Evolutionary conservation across 2,888 invertebrate genomes (phyloP).

Genomic region (Ornithoptera alexandrae): DNA sequence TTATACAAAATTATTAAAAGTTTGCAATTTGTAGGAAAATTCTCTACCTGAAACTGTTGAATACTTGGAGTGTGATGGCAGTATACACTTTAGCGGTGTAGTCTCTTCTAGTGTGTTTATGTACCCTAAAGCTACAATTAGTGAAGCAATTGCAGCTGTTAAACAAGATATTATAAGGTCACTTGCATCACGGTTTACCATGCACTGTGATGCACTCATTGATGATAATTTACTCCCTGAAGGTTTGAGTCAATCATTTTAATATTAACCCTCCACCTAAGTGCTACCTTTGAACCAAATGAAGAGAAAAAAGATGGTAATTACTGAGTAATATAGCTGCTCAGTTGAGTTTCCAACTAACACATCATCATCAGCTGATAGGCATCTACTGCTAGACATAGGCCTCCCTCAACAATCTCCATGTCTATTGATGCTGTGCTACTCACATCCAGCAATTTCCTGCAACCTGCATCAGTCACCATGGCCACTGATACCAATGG

Average conservation of each 20-base stretch:
- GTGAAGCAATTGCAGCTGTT: constrained; percentile 85
- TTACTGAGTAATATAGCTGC: no score
- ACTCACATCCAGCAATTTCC: no score
- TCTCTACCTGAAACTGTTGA: constrained; percentile 70
- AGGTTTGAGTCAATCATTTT: constrained; percentile 63
- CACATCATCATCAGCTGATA: no score
- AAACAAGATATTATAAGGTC: constrained; percentile 92
- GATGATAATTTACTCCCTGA: constrained; percentile 87
- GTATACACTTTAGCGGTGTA: constrained; percentile 85
- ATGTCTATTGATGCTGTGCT: no score
- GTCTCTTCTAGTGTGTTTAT: constrained; percentile 88
- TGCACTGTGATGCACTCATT: constrained; percentile 95
- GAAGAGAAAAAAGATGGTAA: no score
- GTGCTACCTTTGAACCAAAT: no score
- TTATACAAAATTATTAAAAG: neutral
- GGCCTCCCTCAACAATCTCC: no score
- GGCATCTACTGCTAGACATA: no score
- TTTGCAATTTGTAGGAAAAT: constrained; percentile 58
- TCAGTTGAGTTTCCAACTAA: no score
- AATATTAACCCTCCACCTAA: no score
- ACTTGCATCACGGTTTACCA: constrained; percentile 90
- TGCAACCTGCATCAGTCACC: no score
- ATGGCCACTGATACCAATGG: no score
- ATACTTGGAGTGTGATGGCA: constrained; percentile 82
- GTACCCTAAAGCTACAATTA: constrained; percentile 86